Base-by-base conservation (phyloP, 2,888 invertebrate species). In the Stomorhina lunata region DNA sequence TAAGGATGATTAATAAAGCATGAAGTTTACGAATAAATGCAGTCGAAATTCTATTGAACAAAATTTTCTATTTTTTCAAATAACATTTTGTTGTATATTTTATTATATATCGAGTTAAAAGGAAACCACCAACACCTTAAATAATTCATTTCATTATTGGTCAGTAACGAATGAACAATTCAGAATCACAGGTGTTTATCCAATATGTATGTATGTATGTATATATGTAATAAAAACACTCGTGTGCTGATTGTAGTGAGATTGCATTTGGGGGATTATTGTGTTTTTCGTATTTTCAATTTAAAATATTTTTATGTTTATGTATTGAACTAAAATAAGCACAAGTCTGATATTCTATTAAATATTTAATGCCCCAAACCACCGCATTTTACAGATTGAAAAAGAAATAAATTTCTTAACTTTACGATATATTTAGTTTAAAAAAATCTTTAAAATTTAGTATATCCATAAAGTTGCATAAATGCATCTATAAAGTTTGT, bases 151-250 rank as follows among this genome's bases (percentile, higher is more conserved):
- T 17, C 43, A 45, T 17, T 2, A 10, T 48, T 22, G 22, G 12
- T 12, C 32, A 55, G n/a, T n/a, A n/a, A 55, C 12, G n/a, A 53
- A 27, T 17, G 17, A 17, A 20, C 29, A 20, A 71, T 34, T 12
- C 27, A 10, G 25, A 27, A 69, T 78, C 63, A 63, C 78, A 71
- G 78, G 71, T 71, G 71, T 65, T 65, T 34, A 45, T 22, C 6
- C n/a, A 37, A 32, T n/a, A n/a, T n/a, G n/a, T n/a, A n/a, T n/a
- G n/a, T n/a, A n/a, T n/a, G n/a, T n/a, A n/a, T n/a, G 17, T 2
- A 27, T 4, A 34, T 20, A 29, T 6, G 25, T 10, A 20, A 22
- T 15, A 43, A 2, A 32, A 32, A 59, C 17, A 12, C 22, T 27
- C 22, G 34, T 15, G 5, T 53, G 10, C 15, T n/a, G n/a, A n/a